Evolutionary conservation across 2,888 invertebrate species (phyloP).

Genomic region (Athalia cordata): DNA sequence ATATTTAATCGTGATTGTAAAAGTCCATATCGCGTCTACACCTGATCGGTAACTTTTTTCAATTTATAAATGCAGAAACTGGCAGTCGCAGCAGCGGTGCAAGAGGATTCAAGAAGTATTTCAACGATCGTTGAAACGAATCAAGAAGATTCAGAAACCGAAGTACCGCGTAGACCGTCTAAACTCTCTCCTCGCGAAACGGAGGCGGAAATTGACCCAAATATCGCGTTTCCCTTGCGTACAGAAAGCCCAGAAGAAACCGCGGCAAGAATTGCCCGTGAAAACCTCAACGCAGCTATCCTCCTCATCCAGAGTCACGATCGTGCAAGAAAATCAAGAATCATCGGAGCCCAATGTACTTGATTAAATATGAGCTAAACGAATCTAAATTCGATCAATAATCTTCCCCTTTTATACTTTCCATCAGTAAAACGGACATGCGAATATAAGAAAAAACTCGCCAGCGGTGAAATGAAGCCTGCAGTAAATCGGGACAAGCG

Average conservation of each 20-base stretch:
- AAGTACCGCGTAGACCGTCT: conserved; percentile 50
- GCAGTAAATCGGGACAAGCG: conserved; percentile 48
- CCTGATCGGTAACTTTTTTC: not conserved
- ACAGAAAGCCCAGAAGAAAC: conserved; percentile 26
- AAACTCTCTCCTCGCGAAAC: not conserved
- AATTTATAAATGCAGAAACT: not conserved
- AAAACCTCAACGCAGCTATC: conserved; percentile 51
- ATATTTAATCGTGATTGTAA: not conserved
- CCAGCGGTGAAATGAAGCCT: conserved; percentile 48
- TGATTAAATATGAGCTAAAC: no score
- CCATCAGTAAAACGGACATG: conserved; percentile 51
- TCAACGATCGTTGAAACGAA: not conserved
- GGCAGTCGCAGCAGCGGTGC: not conserved
- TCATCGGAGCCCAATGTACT: conserved; percentile 18
- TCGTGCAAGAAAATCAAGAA: conserved; percentile 61
- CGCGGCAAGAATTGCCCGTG: conserved; percentile 29
- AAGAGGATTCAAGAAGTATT: not conserved
- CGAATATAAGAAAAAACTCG: conserved; percentile 53
- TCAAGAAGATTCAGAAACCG: conserved; percentile 48
- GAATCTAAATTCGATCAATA: no score
- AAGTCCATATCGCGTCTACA: not conserved
- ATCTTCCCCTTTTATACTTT: not conserved
- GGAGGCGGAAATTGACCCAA: conserved; percentile 22
- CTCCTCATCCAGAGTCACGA: conserved; percentile 63
- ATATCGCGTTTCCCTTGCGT: conserved; percentile 8